Evolutionary conservation across 2,888 invertebrate species (phyloP).

Genomic region (Dolichopus griseipennis): DNA sequence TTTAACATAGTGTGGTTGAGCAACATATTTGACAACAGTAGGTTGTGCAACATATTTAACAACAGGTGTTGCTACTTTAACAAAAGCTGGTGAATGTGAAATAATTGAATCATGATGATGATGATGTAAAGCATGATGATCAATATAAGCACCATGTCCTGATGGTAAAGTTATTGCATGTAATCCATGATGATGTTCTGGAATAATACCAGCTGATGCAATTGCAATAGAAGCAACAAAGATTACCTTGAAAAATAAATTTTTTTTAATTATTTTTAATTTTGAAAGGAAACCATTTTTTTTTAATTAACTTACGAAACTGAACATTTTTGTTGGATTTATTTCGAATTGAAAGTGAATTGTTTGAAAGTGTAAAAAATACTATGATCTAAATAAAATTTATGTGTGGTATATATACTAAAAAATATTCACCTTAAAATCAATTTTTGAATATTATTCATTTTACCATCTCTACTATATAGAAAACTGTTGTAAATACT

Average conservation of each 20-base stretch:
- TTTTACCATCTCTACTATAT: background rate
- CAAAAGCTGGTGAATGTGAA: background rate
- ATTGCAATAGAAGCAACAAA: background rate
- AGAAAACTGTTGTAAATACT: background rate
- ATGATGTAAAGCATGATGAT: background rate
- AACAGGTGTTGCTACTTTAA: background rate
- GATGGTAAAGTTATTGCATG: background rate
- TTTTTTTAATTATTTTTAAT: too few species aligned
- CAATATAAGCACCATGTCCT: background rate
- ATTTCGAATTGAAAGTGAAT: background rate
- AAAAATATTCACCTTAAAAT: background rate
- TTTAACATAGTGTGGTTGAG: background rate
- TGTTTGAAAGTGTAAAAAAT: background rate
- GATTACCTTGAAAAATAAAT: background rate
- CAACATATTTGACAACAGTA: background rate
- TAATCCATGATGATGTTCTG: conserved; percentile 1
- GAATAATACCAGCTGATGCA: background rate
- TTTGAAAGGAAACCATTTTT: too few species aligned
- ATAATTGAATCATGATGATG: background rate
- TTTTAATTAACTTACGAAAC: background rate
- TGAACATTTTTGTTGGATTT: background rate
- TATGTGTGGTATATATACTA: background rate
- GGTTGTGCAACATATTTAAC: background rate
- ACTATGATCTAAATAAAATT: background rate
- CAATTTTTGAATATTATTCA: background rate